Evolutionary conservation across 2,113 vertebrate species (phyloP), one percentile per base, ranked within the genome.

Genomic region (Hippocampus guttulatus): DNA sequence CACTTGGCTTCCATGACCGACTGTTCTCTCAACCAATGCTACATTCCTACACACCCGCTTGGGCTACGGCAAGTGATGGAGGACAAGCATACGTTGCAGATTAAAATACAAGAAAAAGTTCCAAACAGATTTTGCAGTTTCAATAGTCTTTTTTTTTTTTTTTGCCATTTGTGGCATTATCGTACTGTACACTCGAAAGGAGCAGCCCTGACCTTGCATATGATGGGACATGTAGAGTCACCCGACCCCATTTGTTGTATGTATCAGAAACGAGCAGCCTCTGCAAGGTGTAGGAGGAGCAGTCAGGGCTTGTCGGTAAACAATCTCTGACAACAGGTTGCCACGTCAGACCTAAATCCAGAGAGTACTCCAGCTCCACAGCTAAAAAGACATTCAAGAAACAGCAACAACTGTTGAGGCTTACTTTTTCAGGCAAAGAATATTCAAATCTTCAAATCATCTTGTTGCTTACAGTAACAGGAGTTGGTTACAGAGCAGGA

Each of bases 401-500:
- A 38, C 27, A 25, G 20, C 2, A 40, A 14, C 11, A 43, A 23
- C 4, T 30, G 57, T 16, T 30, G 25, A 60, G 57, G 6, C 52
- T 40, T n/a, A 21, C 1, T 38, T 60, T 66, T 45, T 15, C 14
- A 52, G 45, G 3, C 16, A 52, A 40, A 55, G 3, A 3, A 3
- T 41, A 27, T 21, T 6, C 1, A 21, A 11, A 58, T 49, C 57
- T 3, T 25, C 2, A 3, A 1, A 33, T 33, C 30, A 58, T 68
- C 1, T 20, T 14, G 8, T 25, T 51, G 30, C 90, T 95, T 91
- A 99, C 97, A 95, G 3, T 99, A 99, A 83, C 97, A 99, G 73
- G 97, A 98, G 75, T 96, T 95, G 3, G 96, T 97, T 87, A 98
- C 96, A 0, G 96, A 98, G 89, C 97, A 99, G 77, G 96, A 98